These are phyloP conservation scores for Notamacropus eugenii DNA, from an alignment of 2,797 vertebrate genomes.

Conservation along the genomic window DNA sequence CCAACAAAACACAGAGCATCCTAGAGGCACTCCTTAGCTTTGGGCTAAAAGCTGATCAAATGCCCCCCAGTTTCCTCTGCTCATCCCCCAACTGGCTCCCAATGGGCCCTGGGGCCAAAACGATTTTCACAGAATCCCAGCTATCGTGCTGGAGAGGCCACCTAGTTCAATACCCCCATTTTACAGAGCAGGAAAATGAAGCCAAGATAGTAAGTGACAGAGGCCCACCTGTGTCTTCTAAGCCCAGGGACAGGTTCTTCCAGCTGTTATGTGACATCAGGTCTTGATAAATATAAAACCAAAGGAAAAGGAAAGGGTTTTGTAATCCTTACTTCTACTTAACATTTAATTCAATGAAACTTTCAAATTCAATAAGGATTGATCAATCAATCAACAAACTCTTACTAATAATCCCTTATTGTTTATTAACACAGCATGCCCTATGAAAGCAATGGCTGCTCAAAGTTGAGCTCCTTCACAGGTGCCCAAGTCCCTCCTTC, in stretches of 20 bases:
- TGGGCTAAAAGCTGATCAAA: neutral
- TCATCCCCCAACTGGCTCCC: neutral
- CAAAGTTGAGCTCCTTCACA: accelerated
- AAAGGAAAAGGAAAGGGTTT: neutral
- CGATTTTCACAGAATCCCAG: neutral
- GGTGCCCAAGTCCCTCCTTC: neutral
- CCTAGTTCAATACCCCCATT: no score
- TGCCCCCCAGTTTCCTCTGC: neutral
- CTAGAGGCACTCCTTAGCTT: neutral
- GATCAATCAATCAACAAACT: neutral
- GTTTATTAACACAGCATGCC: neutral
- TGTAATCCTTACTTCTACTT: neutral
- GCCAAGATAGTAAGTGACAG: neutral
- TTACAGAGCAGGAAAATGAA: neutral
- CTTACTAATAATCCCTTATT: neutral
- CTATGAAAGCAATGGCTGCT: neutral
- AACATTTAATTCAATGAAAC: neutral
- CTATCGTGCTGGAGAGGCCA: accelerated
- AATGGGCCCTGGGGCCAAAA: no score
- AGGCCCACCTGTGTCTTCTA: neutral
- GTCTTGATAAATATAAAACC: neutral
- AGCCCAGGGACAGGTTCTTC: neutral
- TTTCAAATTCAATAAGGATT: neutral
- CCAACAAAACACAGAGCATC: neutral
- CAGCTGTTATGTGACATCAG: neutral